Percentiles rank a stretch among this genome's conserved stretches.
Evolutionary conservation across 2,113 vertebrate genomes (phyloP).

Genomic region (Eclectus roratus): DNA sequence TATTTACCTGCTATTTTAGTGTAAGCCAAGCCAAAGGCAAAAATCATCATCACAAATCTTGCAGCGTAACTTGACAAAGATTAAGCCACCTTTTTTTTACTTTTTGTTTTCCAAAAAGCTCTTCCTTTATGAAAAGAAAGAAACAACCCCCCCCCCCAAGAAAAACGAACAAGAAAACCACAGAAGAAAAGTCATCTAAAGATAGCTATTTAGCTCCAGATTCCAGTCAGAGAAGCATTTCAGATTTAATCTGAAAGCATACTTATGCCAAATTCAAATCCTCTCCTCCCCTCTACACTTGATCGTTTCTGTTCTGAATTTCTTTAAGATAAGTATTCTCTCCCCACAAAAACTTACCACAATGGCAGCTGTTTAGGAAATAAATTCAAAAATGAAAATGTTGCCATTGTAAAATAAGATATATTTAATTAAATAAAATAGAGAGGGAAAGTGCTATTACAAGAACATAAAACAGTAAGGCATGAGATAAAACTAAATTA

Average conservation of each 20-base stretch:
- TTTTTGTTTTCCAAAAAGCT: neutral
- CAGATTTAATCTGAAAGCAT: slow-evolving; percentile 41
- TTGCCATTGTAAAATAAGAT: slow-evolving; percentile 80
- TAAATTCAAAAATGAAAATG: slow-evolving; percentile 76
- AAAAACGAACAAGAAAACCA: neutral
- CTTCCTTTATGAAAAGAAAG: neutral
- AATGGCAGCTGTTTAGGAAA: slow-evolving; percentile 77
- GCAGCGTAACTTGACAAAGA: neutral
- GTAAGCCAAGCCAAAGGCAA: neutral
- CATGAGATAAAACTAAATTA: slow-evolving; percentile 83
- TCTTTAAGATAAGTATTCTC: slow-evolving; percentile 67
- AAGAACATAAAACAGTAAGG: slow-evolving; percentile 81
- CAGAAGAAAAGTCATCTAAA: neutral
- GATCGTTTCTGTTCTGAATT: slow-evolving; percentile 60
- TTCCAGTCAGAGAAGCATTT: slow-evolving; percentile 40
- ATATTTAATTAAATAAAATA: slow-evolving; percentile 85
- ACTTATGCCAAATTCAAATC: slow-evolving; percentile 52
- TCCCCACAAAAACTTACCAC: slow-evolving; percentile 59
- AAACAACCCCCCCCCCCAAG: accelerated
- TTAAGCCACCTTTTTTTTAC: neutral
- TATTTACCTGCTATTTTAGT: slow-evolving; percentile 4
- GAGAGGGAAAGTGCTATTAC: slow-evolving; percentile 76
- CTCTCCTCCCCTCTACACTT: slow-evolving; percentile 28
- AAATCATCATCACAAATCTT: neutral
- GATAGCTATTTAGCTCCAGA: slow-evolving; percentile 4